Conservation (phyloP, 2,113 vertebrate genomes). For the Synchiropus splendidus region DNA sequence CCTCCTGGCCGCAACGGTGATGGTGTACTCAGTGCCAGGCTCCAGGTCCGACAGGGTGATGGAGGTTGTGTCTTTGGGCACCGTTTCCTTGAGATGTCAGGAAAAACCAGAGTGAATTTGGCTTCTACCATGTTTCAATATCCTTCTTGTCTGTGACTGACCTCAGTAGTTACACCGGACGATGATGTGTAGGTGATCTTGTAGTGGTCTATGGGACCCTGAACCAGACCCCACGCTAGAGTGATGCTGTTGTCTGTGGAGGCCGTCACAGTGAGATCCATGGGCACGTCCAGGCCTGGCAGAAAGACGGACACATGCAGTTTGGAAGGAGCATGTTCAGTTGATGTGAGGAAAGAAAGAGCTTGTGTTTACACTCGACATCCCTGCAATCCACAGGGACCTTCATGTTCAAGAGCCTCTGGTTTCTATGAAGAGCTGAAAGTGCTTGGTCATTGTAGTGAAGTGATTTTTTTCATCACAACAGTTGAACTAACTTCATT, state of each 20-base stretch:
- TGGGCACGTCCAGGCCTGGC: conserved; percentile 83
- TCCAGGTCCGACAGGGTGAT: conserved; percentile 81
- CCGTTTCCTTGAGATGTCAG: conserved; percentile 56
- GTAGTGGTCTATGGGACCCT: conserved; percentile 91
- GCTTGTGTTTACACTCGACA: too few relatives aligned
- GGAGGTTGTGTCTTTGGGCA: conserved; percentile 70
- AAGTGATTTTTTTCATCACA: too few relatives aligned
- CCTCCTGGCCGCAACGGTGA: conserved; percentile 83
- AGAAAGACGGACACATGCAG: not conserved
- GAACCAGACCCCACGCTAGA: conserved; percentile 81
- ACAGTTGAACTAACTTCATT: too few relatives aligned
- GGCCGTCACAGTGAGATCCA: conserved; percentile 81
- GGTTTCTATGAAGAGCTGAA: too few relatives aligned
- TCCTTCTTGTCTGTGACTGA: conserved; percentile 19
- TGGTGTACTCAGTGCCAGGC: conserved; percentile 88
- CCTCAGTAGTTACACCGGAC: conserved; percentile 76
- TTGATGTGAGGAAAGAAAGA: too few relatives aligned
- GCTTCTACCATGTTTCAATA: too few relatives aligned
- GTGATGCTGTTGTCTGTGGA: conserved; percentile 90
- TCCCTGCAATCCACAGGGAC: too few relatives aligned
- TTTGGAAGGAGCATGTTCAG: too few relatives aligned
- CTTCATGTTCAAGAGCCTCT: too few relatives aligned
- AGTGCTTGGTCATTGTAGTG: too few relatives aligned
- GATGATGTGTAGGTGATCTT: conserved; percentile 83
- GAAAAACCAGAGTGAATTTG: too few relatives aligned